Evolutionary conservation across 2,797 vertebrate species (phyloP), one percentile per base, ranked within the genome.

Genomic region (Tamandua tetradactyla): DNA sequence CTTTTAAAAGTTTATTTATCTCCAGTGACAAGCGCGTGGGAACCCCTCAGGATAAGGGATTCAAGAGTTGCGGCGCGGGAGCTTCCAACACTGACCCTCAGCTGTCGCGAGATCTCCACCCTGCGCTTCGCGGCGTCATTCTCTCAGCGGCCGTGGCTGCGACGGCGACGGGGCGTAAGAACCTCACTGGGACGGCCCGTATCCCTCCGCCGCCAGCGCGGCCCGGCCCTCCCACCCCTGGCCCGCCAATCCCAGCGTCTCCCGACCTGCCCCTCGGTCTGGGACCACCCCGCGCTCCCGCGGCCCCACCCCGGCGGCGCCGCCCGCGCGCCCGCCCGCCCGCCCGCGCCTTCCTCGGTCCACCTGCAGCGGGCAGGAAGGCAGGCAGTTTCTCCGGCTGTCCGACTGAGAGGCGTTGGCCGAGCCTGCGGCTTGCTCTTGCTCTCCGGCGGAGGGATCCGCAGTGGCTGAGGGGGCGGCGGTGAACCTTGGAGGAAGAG

Each of bases 161-260:
- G 59, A 35, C 68, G 17, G 69, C 37, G 85, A 62, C 91, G n/a
- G 78, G 22, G 40, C 83, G 62, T 87, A 64, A 5, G 30, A 1
- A 13, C 12, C 57, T 71, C 68, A n/a, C 61, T 74, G 89, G 94
- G 91, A 44, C 42, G 93, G 89, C 62, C 87, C 94, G 84, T 97
- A 97, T 97, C 97, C 97, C 66, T 97, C 97, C 97, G 97, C 97
- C 92, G 89, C 47, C 49, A 52, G 71, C 86, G 88, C 93, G 55
- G 89, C 44, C 85, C 95, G 22, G 62, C 95, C 96, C 95, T 87
- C 87, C 88, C 40, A 89, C 22, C 64, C 30, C 37, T 0, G 30
- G 79, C 76, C 94, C 94, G 86, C 96, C 97, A 96, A 96, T 97
- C 96, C 95, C 91, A 35, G 92, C 44, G 92, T 80, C 87, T 97